A percentile compares a stretch with the other conserved stretches of the same genome.
phyloP scores from a whole-genome alignment of 2,797 vertebrate species.

The Notamacropus eugenii region DNA sequence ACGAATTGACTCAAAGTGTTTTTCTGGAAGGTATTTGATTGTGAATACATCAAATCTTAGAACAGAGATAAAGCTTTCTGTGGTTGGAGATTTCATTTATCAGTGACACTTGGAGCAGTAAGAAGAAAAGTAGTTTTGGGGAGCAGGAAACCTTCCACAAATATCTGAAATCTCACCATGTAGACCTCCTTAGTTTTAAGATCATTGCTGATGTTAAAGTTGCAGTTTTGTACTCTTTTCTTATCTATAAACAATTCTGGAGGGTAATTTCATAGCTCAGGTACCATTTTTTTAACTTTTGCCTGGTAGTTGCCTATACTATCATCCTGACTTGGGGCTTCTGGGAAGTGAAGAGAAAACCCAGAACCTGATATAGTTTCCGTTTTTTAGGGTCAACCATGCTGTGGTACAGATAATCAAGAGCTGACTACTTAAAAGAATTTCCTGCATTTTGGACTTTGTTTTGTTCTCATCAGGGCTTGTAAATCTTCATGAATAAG shows the following conservation, averaged over 20 bases:
- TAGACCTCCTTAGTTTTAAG: background rate
- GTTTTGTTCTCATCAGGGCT: background rate
- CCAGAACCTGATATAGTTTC: background rate
- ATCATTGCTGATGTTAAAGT: background rate
- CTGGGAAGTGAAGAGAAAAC: background rate
- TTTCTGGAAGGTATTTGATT: background rate
- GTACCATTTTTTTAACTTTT: background rate
- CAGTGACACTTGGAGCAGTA: background rate
- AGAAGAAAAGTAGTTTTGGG: background rate
- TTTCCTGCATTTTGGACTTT: background rate
- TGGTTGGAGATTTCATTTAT: slow-evolving; percentile 22
- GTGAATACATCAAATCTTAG: background rate
- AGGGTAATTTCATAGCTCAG: background rate
- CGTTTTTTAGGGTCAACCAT: background rate
- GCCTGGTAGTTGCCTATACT: background rate
- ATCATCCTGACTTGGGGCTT: background rate
- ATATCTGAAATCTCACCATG: background rate
- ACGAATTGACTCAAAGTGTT: background rate
- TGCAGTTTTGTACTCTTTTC: slow-evolving; percentile 3
- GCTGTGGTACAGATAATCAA: background rate
- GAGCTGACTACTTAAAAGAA: background rate
- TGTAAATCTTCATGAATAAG: background rate
- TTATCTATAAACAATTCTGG: background rate
- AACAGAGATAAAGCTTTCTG: background rate
- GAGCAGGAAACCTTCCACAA: background rate